Evolutionary conservation across 2,888 invertebrate genomes (phyloP).

Genomic region (Hoplodrina ambigua): DNA sequence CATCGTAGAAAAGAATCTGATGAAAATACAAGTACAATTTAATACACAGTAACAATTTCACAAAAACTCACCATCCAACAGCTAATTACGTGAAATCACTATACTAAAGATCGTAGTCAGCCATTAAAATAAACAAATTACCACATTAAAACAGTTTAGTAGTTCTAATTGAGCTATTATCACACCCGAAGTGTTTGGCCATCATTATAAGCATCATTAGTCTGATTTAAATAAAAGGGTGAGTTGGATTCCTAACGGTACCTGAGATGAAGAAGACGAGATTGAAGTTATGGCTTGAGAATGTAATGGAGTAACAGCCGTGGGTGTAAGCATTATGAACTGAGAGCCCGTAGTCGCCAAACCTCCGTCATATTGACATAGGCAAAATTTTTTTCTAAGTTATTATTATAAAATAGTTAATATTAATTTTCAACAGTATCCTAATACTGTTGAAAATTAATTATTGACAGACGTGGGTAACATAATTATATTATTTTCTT

Average conservation of each 20-base stretch:
- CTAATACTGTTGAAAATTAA: too few relatives aligned
- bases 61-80: slow-evolving; percentile 2
- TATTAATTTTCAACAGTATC: too few relatives aligned
- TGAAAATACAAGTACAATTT: not conserved
- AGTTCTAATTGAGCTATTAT: slow-evolving; percentile 57
- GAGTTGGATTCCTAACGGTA: slow-evolving; percentile 45
- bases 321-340: too few relatives aligned
- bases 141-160: slow-evolving; percentile 55
- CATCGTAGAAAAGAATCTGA: too few relatives aligned
- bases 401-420: too few relatives aligned
- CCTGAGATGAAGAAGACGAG: not conserved
- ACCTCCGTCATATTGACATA: too few relatives aligned
- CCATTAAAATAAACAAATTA: slow-evolving; percentile 52
- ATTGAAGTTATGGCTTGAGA: slow-evolving; percentile 15
- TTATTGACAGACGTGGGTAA: too few relatives aligned
- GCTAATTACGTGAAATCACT: slow-evolving; percentile 13
- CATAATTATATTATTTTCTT: too few relatives aligned
- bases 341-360: too few relatives aligned
- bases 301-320: not conserved
- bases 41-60: not conserved
- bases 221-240: slow-evolving; percentile 45
- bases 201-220: slow-evolving; percentile 44
- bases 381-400: too few relatives aligned
- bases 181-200: slow-evolving; percentile 53
- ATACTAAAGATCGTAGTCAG: slow-evolving; percentile 22